phyloP scores from a whole-genome alignment of 2,113 vertebrate genomes.

The Corythaeola cristata region DNA sequence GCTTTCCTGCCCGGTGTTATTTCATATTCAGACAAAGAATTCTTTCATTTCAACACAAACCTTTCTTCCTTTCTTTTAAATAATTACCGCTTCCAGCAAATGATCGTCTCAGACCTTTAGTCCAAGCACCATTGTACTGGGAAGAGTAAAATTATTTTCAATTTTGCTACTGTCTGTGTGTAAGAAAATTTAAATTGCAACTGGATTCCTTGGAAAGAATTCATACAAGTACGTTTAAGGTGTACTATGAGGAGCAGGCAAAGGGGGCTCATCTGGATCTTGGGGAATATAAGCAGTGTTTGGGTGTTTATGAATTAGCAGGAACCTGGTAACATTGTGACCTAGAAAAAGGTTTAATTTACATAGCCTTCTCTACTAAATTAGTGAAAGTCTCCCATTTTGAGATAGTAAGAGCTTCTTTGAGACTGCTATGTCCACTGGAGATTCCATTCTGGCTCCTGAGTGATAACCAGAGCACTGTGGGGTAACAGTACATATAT shows the following conservation, averaged over 20 bases:
- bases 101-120: background rate
- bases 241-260: background rate
- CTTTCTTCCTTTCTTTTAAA: background rate
- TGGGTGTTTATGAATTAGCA: background rate
- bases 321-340: background rate
- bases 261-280: background rate
- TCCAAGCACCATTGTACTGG: background rate
- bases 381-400: background rate
- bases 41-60: background rate
- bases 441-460: background rate
- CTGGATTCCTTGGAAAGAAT: background rate
- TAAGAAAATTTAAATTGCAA: background rate
- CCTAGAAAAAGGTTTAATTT: background rate
- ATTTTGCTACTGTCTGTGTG: background rate
- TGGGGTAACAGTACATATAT: background rate
- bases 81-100: background rate
- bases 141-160: background rate
- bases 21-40: background rate
- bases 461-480: background rate
- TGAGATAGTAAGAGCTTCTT: background rate
- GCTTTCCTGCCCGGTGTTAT: conserved; percentile 23
- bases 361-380: background rate
- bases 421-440: background rate
- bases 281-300: background rate
- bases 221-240: background rate